Evolutionary conservation across 2,888 invertebrate genomes (phyloP).

Genomic region (Pammene aurita): DNA sequence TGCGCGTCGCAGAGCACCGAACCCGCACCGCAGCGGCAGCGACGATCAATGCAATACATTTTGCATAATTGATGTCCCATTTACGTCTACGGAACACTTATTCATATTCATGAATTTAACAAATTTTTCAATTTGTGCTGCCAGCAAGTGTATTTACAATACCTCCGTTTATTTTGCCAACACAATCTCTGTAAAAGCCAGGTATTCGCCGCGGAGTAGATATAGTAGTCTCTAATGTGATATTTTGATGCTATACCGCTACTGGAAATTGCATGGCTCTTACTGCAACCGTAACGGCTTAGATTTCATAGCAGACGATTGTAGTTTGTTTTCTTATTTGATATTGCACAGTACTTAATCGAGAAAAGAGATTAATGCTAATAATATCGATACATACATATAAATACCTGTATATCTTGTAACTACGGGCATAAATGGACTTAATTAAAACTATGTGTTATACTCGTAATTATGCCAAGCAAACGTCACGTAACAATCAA

Average conservation of each 20-base stretch:
- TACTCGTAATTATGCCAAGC: too few species aligned
- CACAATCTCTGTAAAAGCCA: conserved; percentile 75
- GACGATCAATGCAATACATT: conserved; percentile 75
- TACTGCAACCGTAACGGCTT: conserved; percentile 23
- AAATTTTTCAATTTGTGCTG: conserved; percentile 78
- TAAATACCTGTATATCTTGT: too few species aligned
- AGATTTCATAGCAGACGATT: conserved; percentile 30
- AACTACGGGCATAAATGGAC: too few species aligned
- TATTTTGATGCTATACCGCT: conserved; percentile 64
- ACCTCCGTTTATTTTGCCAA: conserved; percentile 68
- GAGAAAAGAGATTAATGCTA: background rate
- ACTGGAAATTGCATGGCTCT: conserved; percentile 54
- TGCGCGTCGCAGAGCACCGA: conserved; percentile 55
- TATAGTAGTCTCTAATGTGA: conserved; percentile 67
- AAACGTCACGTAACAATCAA: too few species aligned
- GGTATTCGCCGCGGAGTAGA: conserved; percentile 55
- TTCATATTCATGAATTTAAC: conserved; percentile 82
- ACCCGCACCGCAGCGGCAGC: conserved; percentile 53
- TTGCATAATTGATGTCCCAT: conserved; percentile 82
- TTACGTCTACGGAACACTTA: conserved; percentile 74
- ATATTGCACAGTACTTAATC: background rate
- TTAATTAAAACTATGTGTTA: too few species aligned
- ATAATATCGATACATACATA: too few species aligned
- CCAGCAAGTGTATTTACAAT: conserved; percentile 75
- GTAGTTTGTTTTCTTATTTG: background rate